Percentiles rank a stretch among this genome's conserved stretches.
Conservation (phyloP, 2,888 invertebrate species). For the Anodontia alba region DNA sequence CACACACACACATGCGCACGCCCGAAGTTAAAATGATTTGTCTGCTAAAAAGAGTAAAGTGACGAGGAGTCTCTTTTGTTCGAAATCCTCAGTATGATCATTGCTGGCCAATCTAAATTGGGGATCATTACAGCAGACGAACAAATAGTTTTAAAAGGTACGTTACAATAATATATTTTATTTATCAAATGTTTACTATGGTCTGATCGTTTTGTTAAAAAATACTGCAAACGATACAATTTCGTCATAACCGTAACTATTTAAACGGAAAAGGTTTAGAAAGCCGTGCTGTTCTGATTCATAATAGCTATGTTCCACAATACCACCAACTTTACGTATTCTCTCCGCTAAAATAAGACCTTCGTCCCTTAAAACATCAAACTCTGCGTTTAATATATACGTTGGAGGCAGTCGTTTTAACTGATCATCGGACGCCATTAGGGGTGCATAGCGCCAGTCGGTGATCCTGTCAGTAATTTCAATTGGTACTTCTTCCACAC, state of each 20-base stretch:
- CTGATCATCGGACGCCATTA: constrained; percentile 60
- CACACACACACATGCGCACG: too few species aligned
- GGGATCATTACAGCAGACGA: too few species aligned
- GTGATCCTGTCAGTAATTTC: constrained; percentile 40
- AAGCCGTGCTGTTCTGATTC: constrained; percentile 56
- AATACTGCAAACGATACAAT: constrained; percentile 36
- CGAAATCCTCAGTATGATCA: too few species aligned
- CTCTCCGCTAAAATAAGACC: constrained; percentile 61
- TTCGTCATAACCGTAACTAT: constrained; percentile 34
- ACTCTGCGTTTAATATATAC: constrained; percentile 61
- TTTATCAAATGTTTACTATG: background rate
- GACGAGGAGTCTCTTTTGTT: too few species aligned
- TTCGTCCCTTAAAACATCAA: constrained; percentile 65
- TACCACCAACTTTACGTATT: constrained; percentile 40
- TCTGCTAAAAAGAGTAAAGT: too few species aligned
- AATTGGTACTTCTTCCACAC: background rate
- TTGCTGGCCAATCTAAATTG: too few species aligned
- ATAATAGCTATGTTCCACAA: constrained; percentile 47
- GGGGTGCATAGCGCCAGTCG: constrained; percentile 58
- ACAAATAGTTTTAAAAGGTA: too few species aligned
- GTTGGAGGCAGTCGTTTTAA: constrained; percentile 51
- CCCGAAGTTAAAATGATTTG: too few species aligned
- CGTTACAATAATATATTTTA: too few species aligned
- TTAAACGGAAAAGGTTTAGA: constrained; percentile 42
- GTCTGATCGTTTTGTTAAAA: constrained; percentile 35